Base-by-base conservation (phyloP, 2,113 vertebrate genomes). In the Theristicus caerulescens region DNA sequence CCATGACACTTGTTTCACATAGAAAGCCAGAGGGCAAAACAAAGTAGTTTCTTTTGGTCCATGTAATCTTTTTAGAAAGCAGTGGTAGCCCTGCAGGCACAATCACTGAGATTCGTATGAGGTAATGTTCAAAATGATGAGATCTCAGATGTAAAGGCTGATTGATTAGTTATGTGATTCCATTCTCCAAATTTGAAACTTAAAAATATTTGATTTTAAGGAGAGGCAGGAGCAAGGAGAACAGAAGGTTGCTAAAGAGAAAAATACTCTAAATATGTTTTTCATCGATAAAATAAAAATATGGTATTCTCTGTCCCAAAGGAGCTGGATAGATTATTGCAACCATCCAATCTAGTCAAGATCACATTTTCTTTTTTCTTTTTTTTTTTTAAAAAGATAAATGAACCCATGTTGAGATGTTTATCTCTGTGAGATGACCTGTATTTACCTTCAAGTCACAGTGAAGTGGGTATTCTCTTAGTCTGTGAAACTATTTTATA, bases 1-100 rank as follows among this genome's bases (percentile, higher is more conserved):
- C 93, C 16, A 22, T 94, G 92, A 95, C 85, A 86, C 87, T 93
- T 95, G 95, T 93, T 96, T 92, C 92, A 95, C 88, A 74, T 8
- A 79, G 81, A 96, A 96, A 97, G 96, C 96, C 95, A 97, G 95
- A 98, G 96, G 96, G 94, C 91, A 97, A 97, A 97, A 94, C 86
- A 97, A 86, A 96, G 88, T 95, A 72, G 74, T 96, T 97, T 96
- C 86, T 96, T 94, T 95, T 96, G 90, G 96, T 95, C 79, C 83
- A 79, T 95, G 93, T 97, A 94, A 96, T 96, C 79, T 96, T 90
- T 95, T 84, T 31, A 77, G 95, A 94, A 96, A 88, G 95, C 78
- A 65, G 86, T 78, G 91, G 92, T 94, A 96, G 51, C 94, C 95
- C 79, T 58, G 91, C 66, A 67, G 93, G 91, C 86, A 85, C 91